Conservation (phyloP, 2,113 vertebrate genomes). For the Neodontobutis hainanensis region DNA sequence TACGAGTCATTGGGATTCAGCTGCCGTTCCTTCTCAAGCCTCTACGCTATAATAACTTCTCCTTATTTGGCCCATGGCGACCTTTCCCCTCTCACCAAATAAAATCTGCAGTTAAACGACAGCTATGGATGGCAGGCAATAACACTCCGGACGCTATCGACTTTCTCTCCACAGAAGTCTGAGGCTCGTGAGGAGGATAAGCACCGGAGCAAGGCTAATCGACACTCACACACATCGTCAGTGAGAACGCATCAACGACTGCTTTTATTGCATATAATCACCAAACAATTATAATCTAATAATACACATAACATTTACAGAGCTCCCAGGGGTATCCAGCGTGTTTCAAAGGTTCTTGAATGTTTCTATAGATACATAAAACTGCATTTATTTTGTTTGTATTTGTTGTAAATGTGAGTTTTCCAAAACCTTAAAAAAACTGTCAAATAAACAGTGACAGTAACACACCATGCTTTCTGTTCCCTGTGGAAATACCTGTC, state of each 20-base stretch:
- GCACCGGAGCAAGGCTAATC: slow-evolving; percentile 21
- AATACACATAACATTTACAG: too few relatives aligned
- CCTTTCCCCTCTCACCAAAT: not conserved
- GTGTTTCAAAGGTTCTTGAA: too few relatives aligned
- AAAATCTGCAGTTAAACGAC: not conserved
- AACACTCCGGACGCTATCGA: slow-evolving; percentile 18
- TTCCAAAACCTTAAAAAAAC: too few relatives aligned
- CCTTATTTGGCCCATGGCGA: not conserved
- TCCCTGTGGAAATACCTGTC: not conserved
- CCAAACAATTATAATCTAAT: not conserved
- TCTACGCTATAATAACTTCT: not conserved
- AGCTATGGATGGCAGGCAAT: slow-evolving; percentile 17
- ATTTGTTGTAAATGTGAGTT: too few relatives aligned
- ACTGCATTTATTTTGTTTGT: too few relatives aligned
- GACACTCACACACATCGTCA: not conserved
- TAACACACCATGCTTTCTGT: not conserved
- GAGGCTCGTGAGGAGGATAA: slow-evolving; percentile 24
- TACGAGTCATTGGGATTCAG: not conserved
- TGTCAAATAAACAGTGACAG: too few relatives aligned
- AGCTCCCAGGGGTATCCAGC: too few relatives aligned
- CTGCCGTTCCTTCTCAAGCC: not conserved
- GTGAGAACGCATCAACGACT: not conserved
- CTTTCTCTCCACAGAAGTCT: slow-evolving; percentile 26
- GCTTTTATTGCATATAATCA: not conserved
- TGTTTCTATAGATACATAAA: too few relatives aligned